A percentile compares a stretch with the other conserved stretches of the same genome.
Evolutionary conservation across 2,797 vertebrate species (phyloP).

Genomic region (Gallirallus australis): DNA sequence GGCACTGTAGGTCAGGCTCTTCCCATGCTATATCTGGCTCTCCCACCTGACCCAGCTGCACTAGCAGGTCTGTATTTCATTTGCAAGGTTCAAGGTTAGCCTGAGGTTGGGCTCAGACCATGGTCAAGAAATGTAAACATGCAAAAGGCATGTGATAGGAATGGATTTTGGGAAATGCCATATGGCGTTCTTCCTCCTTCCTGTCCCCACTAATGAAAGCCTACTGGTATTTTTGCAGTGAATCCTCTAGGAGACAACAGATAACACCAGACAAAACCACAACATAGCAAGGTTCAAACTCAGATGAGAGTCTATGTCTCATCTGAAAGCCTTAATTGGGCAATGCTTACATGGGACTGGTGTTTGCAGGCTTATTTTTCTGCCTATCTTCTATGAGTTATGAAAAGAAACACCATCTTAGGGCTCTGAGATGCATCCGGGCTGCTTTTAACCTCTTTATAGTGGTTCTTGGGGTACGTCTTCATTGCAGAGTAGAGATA

Average conservation of each 20-base stretch:
- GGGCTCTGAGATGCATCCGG: background rate
- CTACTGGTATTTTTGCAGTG: background rate
- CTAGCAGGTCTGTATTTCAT: background rate
- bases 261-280: background rate
- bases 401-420: background rate
- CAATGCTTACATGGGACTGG: background rate
- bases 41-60: conserved; percentile 37
- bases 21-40: background rate
- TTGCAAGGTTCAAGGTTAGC: conserved; percentile 48
- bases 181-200: background rate
- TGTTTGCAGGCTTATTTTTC: background rate
- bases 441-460: background rate
- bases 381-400: background rate
- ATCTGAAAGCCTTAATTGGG: background rate
- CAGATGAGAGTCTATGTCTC: background rate
- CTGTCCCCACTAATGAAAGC: background rate
- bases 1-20: background rate
- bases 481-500: background rate
- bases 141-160: background rate
- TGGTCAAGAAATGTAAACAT: conserved; percentile 35
- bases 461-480: background rate
- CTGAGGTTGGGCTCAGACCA: background rate
- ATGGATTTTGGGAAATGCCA: background rate
- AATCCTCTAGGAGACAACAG: background rate
- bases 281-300: background rate